Evolutionary conservation across 2,113 vertebrate species (phyloP), one percentile per base, ranked within the genome.

Genomic region (Nycticebus coucang): DNA sequence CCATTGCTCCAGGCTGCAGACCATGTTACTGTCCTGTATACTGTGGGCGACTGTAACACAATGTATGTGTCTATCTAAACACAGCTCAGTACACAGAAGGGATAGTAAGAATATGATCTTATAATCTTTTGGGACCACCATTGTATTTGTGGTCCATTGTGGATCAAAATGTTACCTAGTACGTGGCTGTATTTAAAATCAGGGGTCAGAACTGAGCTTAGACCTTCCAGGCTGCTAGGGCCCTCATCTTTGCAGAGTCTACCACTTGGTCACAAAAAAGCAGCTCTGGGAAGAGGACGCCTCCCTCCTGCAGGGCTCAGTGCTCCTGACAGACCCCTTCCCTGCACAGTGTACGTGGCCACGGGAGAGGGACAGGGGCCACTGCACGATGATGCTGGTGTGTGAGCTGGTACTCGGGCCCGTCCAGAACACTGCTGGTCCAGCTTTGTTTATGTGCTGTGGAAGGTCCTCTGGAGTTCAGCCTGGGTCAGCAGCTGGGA

Each of bases 311-410:
- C 17, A 30, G 30, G 53, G 41, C 8, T 28, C 33, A 55, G 37
- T 37, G 81, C 50, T 79, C n/a, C 19, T 24, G 21, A 77, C 82
- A 57, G 82, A 71, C 8, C 35, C 35, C 45, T 77, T 24, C 17
- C 41, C 19, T 0, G 12, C 50, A 22, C 2, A 12, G 37, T 10
- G 18, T 33, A 53, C 28, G 71, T 9, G 62, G 59, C 14, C 22
- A 0, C 3, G 22, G n/a, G 26, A 26, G 22, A 41, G 0, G 15
- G 22, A 19, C 13, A 72, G 69, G 89, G 53, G 57, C 69, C 41
- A 53, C 24, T 19, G 1, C 83, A 8, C 1, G 57, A 26, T 53
- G 71, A 60, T 0, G 0, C n/a, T 10, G 10, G 21, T 1, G 2
- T 75, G 74, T 9, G 8, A 59, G 33, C 33, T 33, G 50, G 35